Evolutionary conservation across 2,797 vertebrate species (phyloP), one percentile per base, ranked within the genome.

Genomic region (Prunella strophiata): DNA sequence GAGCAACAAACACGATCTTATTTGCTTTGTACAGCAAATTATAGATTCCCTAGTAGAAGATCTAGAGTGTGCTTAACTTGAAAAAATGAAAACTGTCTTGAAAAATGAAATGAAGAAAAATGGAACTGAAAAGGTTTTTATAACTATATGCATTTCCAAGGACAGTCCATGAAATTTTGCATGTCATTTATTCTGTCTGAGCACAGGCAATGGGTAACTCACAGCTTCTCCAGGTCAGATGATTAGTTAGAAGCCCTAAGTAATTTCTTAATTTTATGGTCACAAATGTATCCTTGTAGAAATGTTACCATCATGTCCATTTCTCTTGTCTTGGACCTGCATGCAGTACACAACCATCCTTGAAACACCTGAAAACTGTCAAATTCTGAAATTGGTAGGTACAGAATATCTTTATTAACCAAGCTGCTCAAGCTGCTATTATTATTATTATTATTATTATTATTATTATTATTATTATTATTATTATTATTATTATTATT

Each of bases 1-100:
- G 40, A 74, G 25, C 7, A 81, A 36, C 10, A 71, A 36, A 43
- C 1, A 20, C 0, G 0, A 52, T 20, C 20, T n/a, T 52, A 38
- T 75, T 65, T 0, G 2, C 43, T 78, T 63, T 66, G 13, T 51
- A n/a, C 26, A 58, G 7, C 8, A 54, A 74, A 54, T 45, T 48
- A 52, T 42, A 38, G 4, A 19, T 86, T 77, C 12, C 38, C 13
- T 52, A 25, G 17, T 32, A n/a, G 10, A 83, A 85, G 7, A 70
- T 34, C 17, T 58, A 66, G 32, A 47, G 12, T 43, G 13, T 16
- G 23, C 13, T 75, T 61, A 61, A 38, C 11, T 73, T 15, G n/a
- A 75, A 76, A 76, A 66, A 54, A 13, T 21, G 10, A 55, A 86
- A 81, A 34, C 2, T 21, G 4, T 50, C 11, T 34, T 61, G 26